Conservation (phyloP, 2,888 invertebrate genomes). For the Teinopalpus imperialis region DNA sequence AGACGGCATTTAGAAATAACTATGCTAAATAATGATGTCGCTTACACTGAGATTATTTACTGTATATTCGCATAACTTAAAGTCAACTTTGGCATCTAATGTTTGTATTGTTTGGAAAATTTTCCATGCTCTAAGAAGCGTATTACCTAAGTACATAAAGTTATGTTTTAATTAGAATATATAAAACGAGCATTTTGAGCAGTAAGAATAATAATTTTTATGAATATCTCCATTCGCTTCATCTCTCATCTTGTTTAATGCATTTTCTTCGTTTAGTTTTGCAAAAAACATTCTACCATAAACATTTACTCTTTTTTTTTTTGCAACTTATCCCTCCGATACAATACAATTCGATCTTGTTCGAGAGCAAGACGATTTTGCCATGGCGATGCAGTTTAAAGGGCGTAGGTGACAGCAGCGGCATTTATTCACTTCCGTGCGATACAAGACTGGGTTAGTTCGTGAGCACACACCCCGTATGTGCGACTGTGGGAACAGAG, state of each 20-base stretch:
- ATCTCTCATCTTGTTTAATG: no score
- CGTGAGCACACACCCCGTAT: constrained; percentile 76
- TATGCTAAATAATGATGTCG: constrained; percentile 23
- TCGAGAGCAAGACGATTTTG: constrained; percentile 45
- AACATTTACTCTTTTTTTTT: no score
- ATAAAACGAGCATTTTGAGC: no score
- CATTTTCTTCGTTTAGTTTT: no score
- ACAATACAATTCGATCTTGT: constrained; percentile 23
- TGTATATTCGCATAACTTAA: constrained; percentile 2
- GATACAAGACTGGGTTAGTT: constrained; percentile 68
- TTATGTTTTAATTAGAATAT: no score
- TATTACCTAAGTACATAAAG: no score
- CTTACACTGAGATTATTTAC: constrained; percentile 14
- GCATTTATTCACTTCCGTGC: constrained; percentile 76
- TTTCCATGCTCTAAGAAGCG: no score
- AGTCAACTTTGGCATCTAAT: constrained; percentile 13
- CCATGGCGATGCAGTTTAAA: constrained; percentile 57
- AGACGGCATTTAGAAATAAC: constrained; percentile 26
- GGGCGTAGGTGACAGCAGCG: constrained; percentile 73
- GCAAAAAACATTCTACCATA: no score
- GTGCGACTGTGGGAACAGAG: constrained; percentile 75
- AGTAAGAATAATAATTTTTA: no score
- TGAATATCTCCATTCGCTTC: no score
- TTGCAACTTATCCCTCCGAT: no score
- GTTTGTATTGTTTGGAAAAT: constrained; percentile 5